Conservation (phyloP, 2,113 vertebrate species). For the Upupa epops region DNA sequence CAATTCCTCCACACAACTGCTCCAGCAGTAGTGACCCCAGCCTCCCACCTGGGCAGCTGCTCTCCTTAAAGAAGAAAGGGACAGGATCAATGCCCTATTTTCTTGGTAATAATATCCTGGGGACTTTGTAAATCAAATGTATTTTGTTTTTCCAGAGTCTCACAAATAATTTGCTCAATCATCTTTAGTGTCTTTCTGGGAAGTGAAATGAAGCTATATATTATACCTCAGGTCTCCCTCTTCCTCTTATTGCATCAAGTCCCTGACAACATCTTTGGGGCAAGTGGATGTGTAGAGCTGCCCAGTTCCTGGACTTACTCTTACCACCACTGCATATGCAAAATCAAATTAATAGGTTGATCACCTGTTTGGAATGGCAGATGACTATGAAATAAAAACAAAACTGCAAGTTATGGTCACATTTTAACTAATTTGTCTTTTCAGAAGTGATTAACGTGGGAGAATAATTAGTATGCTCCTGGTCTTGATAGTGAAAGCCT, state of each 20-base stretch:
- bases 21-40: neutral
- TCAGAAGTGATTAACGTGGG: neutral
- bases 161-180: constrained; percentile 1
- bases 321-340: neutral
- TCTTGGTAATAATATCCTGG: neutral
- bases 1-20: neutral
- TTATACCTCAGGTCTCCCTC: neutral
- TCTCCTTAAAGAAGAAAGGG: neutral
- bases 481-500: neutral
- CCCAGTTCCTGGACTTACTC: neutral
- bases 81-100: neutral
- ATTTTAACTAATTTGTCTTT: neutral
- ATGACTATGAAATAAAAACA: neutral
- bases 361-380: neutral
- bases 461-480: neutral
- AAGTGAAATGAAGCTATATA: neutral
- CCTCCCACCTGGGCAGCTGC: neutral
- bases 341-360: neutral
- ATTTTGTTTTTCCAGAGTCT: neutral
- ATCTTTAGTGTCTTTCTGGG: constrained; percentile 49
- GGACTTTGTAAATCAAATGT: neutral
- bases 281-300: neutral
- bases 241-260: neutral
- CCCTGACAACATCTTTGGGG: neutral
- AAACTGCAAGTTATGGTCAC: neutral